A percentile compares a stretch with the other conserved stretches of the same genome.
Conservation (phyloP, 64 coral and sea anemone genomes). For the Actinia tenebrosa region DNA sequence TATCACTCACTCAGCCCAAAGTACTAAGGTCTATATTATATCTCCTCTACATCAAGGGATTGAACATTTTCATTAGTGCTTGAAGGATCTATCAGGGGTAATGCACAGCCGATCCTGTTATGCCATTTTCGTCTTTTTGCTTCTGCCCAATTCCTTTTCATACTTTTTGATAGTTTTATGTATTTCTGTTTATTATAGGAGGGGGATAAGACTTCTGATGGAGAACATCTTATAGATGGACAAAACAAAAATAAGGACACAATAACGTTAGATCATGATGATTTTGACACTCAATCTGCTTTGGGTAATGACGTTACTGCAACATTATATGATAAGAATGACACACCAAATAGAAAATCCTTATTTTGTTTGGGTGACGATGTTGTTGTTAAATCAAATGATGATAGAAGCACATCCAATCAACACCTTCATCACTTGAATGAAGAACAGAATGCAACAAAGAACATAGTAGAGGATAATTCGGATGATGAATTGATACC, state of each 20-base stretch:
- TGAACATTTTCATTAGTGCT: no score
- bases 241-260: not conserved
- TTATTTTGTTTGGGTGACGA: not conserved
- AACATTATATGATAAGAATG: not conserved
- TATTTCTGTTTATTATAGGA: not conserved
- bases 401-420: not conserved
- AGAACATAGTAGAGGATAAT: not conserved
- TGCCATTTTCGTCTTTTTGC: no score
- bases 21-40: no score
- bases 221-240: not conserved
- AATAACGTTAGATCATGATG: not conserved
- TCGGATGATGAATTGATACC: conserved; percentile 62
- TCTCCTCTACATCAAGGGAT: no score
- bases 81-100: no score
- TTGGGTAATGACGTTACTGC: not conserved
- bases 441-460: not conserved
- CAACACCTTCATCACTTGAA: not conserved
- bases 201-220: not conserved
- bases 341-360: not conserved
- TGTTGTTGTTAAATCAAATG: not conserved
- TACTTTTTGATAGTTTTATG: not conserved
- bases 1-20: no score
- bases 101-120: no score
- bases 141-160: no score
- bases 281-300: not conserved